phyloP scores from a whole-genome alignment of 1,140 invertebrate genomes.

The Ips typographus region DNA sequence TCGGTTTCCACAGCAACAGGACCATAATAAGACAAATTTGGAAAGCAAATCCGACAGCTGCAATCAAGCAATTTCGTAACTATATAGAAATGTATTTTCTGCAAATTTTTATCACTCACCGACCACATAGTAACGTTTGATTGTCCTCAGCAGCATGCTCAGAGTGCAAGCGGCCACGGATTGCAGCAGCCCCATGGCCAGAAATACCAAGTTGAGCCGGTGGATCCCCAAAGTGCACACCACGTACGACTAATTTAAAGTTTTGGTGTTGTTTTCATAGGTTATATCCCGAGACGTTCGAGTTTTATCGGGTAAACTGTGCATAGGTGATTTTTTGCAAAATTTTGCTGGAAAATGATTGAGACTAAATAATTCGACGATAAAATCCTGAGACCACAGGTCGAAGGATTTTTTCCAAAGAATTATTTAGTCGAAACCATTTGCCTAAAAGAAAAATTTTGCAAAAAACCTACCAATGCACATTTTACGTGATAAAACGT shows the following conservation, averaged over 20 bases:
- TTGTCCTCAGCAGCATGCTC: constrained; percentile 67
- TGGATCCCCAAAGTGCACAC: constrained; percentile 66
- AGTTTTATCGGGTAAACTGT: no score
- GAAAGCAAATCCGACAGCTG: constrained; percentile 68
- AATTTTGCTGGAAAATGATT: no score
- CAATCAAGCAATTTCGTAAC: constrained; percentile 23
- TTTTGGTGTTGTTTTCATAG: constrained; percentile 27
- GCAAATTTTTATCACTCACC: constrained; percentile 53
- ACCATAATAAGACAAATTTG: constrained; percentile 68
- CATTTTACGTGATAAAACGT: no score
- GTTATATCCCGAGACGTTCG: no score
- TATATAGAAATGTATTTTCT: not conserved
- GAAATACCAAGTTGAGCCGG: constrained; percentile 64
- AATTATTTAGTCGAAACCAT: no score
- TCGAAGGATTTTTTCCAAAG: no score
- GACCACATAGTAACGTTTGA: constrained; percentile 64
- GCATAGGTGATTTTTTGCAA: no score
- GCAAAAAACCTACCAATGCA: no score
- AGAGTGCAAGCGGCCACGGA: constrained; percentile 67
- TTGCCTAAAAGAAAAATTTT: no score
- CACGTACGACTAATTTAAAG: constrained; percentile 56
- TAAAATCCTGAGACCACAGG: no score
- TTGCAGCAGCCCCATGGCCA: constrained; percentile 65
- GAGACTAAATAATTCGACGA: no score
- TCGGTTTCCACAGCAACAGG: constrained; percentile 64